These are phyloP conservation scores for Pocillopora meandrina DNA, from an alignment of 92 coral and sea anemone genomes.

Conservation along the genomic window DNA sequence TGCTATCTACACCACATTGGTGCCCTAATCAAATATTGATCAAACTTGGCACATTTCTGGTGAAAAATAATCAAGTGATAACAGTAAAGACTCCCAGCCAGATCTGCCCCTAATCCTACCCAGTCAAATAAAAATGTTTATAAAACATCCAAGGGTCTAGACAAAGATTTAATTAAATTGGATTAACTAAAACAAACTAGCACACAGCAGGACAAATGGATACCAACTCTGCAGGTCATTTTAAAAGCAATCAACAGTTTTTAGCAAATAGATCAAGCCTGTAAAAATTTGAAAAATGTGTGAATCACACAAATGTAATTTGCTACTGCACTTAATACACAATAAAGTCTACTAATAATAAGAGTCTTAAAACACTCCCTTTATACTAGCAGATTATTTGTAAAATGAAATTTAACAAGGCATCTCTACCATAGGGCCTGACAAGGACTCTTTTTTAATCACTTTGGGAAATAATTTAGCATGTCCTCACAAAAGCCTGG, in stretches of 20 bases:
- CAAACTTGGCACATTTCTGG: background rate
- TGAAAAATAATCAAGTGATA: background rate
- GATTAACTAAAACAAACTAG: background rate
- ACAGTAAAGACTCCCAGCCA: background rate
- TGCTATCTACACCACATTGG: background rate
- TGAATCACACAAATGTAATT: background rate
- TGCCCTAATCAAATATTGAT: background rate
- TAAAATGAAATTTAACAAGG: background rate
- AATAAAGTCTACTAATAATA: background rate
- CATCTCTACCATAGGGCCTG: background rate
- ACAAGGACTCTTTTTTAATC: background rate
- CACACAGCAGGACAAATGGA: background rate
- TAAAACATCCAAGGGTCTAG: background rate
- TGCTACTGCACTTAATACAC: slow-evolving; percentile 1
- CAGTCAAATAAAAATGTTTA: background rate
- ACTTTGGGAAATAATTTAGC: background rate
- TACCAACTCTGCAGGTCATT: background rate
- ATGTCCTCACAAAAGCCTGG: no score
- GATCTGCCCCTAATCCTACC: background rate
- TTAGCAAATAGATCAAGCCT: slow-evolving; percentile 4
- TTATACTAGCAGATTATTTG: background rate
- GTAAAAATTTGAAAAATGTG: background rate
- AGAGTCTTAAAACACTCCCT: background rate
- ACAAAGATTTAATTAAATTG: background rate
- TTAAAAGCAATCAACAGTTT: background rate